phyloP scores from a whole-genome alignment of 2,797 vertebrate species.

The Gadopsis marmoratus region DNA sequence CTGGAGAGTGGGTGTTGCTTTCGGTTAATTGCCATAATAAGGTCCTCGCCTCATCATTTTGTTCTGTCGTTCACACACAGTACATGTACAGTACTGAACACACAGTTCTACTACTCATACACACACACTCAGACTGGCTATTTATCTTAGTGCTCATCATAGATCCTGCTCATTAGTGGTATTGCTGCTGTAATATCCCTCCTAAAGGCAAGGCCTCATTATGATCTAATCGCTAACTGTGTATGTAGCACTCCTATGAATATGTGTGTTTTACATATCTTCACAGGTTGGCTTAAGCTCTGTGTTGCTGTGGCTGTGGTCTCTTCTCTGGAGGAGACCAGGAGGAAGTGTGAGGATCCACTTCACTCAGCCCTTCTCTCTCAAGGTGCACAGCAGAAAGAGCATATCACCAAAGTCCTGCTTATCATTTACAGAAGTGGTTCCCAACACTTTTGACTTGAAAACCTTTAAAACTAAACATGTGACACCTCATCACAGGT shows the following conservation, averaged over 20 bases:
- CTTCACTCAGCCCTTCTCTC: constrained; percentile 91
- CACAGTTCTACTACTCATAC: constrained; percentile 22
- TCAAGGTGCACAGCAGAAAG: constrained; percentile 84
- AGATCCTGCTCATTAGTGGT: constrained; percentile 61
- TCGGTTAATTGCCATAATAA: constrained; percentile 71
- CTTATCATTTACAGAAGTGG: background rate
- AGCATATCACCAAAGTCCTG: background rate
- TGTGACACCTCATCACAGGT: background rate
- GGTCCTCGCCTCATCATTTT: constrained; percentile 61
- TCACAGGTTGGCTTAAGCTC: constrained; percentile 73
- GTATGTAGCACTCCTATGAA: constrained; percentile 2
- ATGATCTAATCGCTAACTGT: constrained; percentile 39
- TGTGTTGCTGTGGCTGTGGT: constrained; percentile 66
- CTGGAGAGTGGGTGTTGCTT: constrained; percentile 61
- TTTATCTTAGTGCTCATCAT: constrained; percentile 52
- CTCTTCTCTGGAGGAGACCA: constrained; percentile 71
- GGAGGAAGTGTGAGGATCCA: constrained; percentile 87
- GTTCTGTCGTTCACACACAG: constrained; percentile 47
- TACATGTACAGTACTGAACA: constrained; percentile 27
- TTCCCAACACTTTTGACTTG: background rate
- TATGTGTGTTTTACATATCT: constrained; percentile 31
- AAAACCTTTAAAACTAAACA: constrained; percentile 9
- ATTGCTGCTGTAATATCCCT: constrained; percentile 46
- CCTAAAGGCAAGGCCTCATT: constrained; percentile 45
- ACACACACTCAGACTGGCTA: constrained; percentile 20